Evolutionary conservation across 2,113 vertebrate species (phyloP).

Genomic region (Psittacus erithacus): DNA sequence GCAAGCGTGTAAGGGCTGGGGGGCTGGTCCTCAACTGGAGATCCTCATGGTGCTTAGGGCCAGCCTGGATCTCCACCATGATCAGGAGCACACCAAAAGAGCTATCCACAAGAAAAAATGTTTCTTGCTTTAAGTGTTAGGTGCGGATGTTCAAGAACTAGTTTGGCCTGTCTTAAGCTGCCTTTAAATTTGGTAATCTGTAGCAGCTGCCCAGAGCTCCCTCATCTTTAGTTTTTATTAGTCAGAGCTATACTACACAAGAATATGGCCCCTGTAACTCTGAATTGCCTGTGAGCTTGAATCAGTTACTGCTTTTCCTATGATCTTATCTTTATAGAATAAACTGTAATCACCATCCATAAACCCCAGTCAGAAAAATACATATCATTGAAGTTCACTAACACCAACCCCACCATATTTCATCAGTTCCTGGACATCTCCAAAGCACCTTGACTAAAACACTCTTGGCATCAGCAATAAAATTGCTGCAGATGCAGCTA

Average conservation of each 20-base stretch:
- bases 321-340: neutral
- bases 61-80: neutral
- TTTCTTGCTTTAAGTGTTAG: neutral
- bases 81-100: neutral
- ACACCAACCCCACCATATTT: neutral
- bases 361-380: neutral
- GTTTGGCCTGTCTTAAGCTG: neutral
- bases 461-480: neutral
- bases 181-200: neutral
- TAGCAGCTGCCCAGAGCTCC: neutral
- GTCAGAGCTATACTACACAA: neutral
- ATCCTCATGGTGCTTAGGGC: neutral
- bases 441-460: neutral
- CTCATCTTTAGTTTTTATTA: neutral
- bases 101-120: rapidly evolving
- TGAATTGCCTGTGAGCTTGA: neutral
- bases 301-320: neutral
- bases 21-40: rapidly evolving
- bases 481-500: neutral
- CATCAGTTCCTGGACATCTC: neutral
- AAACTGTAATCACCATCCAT: neutral
- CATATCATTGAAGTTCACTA: rapidly evolving
- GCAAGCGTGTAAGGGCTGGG: neutral
- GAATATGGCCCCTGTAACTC: neutral
- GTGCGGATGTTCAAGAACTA: neutral